A percentile compares a stretch with the other conserved stretches of the same genome.
phyloP scores from a whole-genome alignment of 2,797 vertebrate genomes.

The Acrocephalus scirpaceus region DNA sequence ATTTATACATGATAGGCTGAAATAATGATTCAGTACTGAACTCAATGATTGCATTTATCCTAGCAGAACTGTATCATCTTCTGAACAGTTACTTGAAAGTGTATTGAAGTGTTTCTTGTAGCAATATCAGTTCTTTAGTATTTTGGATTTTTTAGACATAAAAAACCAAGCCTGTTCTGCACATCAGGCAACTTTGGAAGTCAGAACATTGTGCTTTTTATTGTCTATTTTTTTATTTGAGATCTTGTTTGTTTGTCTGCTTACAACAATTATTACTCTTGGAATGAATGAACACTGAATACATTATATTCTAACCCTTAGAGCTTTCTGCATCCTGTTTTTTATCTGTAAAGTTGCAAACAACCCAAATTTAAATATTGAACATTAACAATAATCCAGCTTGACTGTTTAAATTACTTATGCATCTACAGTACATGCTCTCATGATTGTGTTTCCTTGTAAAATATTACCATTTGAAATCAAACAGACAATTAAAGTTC shows the following conservation, averaged over 20 bases:
- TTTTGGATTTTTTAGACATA: not conserved
- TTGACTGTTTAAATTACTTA: conserved; percentile 14
- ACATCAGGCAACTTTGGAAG: not conserved
- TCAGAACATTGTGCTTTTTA: not conserved
- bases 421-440: not conserved
- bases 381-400: conserved; percentile 16
- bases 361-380: not conserved
- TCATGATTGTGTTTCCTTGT: conserved; percentile 13
- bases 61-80: not conserved
- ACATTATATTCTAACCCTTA: not conserved
- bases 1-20: not conserved
- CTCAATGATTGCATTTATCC: not conserved
- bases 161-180: not conserved
- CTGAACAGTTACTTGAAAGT: not conserved
- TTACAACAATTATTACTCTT: conserved; percentile 34
- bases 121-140: not conserved
- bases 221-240: conserved; percentile 9
- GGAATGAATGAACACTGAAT: not conserved
- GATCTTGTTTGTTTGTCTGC: not conserved
- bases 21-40: not conserved
- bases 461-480: conserved; percentile 41
- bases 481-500: conserved; percentile 50
- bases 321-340: not conserved
- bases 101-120: not conserved
- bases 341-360: conserved; percentile 32